These are phyloP conservation scores for Imbricaverruca yamaguchii DNA, from an alignment of 2,888 invertebrate genomes.

Conservation along the genomic window DNA sequence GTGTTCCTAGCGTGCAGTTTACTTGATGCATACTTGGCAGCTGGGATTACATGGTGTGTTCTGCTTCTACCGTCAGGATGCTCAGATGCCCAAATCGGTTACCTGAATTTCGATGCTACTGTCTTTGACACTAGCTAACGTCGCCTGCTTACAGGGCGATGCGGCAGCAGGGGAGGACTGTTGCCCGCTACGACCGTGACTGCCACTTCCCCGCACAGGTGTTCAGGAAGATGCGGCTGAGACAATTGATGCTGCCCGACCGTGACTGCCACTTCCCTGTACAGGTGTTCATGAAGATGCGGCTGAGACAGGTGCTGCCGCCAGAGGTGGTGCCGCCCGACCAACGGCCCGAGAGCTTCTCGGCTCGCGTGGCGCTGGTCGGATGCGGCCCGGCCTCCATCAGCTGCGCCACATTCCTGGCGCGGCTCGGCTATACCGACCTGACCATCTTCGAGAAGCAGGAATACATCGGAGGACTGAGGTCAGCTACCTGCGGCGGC, in stretches of 20 bases:
- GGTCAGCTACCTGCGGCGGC: conserved; percentile 45
- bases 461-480: conserved; percentile 78
- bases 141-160: no score
- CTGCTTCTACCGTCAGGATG: no score
- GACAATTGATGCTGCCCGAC: conserved; percentile 62
- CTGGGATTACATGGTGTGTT: no score
- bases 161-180: no score
- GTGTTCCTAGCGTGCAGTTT: no score
- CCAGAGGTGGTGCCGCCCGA: conserved; percentile 50
- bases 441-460: conserved; percentile 89
- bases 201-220: conserved; percentile 47
- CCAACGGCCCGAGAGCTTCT: conserved; percentile 43
- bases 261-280: conserved; percentile 29
- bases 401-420: conserved; percentile 93
- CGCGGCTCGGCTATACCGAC: conserved; percentile 81
- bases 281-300: conserved; percentile 87
- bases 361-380: conserved; percentile 35
- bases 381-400: conserved; percentile 92
- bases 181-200: not conserved
- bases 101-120: no score
- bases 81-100: no score
- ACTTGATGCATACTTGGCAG: no score
- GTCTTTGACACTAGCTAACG: no score
- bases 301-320: conserved; percentile 74
- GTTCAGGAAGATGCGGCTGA: conserved; percentile 88